phyloP scores from a whole-genome alignment of 1,140 invertebrate species.

The Aphis craccivora region DNA sequence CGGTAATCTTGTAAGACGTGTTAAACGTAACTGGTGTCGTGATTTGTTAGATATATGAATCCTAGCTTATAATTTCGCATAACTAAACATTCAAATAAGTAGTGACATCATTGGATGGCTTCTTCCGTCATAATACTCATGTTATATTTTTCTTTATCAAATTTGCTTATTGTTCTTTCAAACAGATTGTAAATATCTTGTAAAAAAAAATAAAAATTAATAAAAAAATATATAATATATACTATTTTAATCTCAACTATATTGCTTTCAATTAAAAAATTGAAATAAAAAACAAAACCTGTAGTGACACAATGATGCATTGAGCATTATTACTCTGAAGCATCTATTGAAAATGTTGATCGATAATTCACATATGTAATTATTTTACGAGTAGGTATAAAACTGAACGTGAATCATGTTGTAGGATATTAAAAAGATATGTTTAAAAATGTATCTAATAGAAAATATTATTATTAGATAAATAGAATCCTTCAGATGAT shows the following conservation, averaged over 20 bases:
- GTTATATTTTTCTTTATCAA: too few species aligned
- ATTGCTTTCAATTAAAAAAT: not conserved
- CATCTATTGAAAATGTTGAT: not conserved
- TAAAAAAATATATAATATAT: too few species aligned
- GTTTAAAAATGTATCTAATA: not conserved
- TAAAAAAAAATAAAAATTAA: too few species aligned
- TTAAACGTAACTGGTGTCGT: too few species aligned
- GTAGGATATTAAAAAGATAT: not conserved
- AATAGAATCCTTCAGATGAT: not conserved
- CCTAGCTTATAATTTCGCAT: too few species aligned
- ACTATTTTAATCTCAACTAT: not conserved
- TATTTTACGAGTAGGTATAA: not conserved
- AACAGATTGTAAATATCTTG: too few species aligned
- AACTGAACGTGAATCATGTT: not conserved
- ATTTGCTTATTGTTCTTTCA: too few species aligned
- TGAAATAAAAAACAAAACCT: not conserved
- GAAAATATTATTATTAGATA: not conserved
- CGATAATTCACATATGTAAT: not conserved
- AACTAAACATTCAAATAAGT: too few species aligned
- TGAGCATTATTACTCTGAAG: not conserved
- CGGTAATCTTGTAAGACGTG: too few species aligned
- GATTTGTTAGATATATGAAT: too few species aligned
- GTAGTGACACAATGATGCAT: not conserved
- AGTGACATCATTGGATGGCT: too few species aligned
- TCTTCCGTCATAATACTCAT: too few species aligned